Evolutionary conservation across 2,113 vertebrate species (phyloP).

Genomic region (Perognathus longimembris): DNA sequence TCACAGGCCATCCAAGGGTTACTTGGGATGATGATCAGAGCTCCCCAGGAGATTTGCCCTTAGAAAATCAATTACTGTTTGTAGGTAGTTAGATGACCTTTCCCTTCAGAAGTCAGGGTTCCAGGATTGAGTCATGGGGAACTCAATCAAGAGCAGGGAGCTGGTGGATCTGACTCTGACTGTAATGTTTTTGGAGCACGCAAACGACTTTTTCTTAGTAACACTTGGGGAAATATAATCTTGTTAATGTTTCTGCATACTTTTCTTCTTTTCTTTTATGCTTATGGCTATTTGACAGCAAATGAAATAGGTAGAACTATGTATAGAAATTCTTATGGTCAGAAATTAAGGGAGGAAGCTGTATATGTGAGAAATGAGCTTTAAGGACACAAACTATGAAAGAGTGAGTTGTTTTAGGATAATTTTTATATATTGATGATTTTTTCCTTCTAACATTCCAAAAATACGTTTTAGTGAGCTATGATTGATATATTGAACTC

Average conservation of each 20-base stretch:
- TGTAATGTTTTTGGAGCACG: background rate
- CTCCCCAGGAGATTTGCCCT: background rate
- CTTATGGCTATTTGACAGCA: background rate
- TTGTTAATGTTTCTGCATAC: background rate
- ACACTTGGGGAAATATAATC: background rate
- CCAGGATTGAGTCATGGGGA: background rate
- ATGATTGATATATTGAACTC: constrained; percentile 19
- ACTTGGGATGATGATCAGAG: background rate
- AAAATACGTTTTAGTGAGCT: background rate
- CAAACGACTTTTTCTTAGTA: constrained; percentile 19
- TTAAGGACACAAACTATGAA: background rate
- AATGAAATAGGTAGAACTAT: background rate
- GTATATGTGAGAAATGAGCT: background rate
- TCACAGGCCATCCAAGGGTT: background rate
- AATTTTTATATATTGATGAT: background rate
- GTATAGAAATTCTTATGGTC: background rate
- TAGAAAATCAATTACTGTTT: background rate
- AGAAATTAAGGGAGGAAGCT: background rate
- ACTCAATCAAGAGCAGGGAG: background rate
- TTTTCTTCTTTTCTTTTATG: background rate
- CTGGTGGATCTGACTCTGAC: background rate
- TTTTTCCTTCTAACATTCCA: background rate
- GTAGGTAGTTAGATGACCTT: background rate
- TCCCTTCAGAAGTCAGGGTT: background rate
- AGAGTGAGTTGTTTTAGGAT: background rate